phyloP scores from a whole-genome alignment of 2,888 invertebrate species.

The Drosophila affinis region DNA sequence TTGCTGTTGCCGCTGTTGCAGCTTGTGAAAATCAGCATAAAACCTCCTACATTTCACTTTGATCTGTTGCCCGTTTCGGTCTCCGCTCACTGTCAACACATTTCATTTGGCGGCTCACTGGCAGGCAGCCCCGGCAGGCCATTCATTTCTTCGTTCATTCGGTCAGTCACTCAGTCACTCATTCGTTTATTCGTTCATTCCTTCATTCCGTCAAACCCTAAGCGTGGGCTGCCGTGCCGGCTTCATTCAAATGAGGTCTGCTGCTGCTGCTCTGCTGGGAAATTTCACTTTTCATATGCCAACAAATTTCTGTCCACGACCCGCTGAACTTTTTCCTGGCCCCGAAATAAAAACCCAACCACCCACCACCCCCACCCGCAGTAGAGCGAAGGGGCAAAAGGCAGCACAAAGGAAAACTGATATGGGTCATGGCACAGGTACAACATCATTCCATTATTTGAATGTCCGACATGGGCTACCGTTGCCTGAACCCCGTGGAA shows the following conservation, averaged over 20 bases:
- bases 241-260: slow-evolving; percentile 56
- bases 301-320: slow-evolving; percentile 47
- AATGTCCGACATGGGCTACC: slow-evolving; percentile 74
- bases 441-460: slow-evolving; percentile 69
- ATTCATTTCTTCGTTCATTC: slow-evolving; percentile 48
- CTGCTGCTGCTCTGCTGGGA: slow-evolving; percentile 2
- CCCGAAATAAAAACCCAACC: slow-evolving; percentile 2
- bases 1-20: not conserved
- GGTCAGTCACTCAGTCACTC: slow-evolving; percentile 52
- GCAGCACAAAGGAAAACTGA: slow-evolving; percentile 41
- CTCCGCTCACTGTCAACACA: slow-evolving; percentile 69
- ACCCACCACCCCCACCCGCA: too few species aligned
- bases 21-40: slow-evolving; percentile 63
- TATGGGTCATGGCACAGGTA: slow-evolving; percentile 66
- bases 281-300: slow-evolving; percentile 69
- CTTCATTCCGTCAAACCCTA: slow-evolving; percentile 33
- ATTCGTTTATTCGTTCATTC: slow-evolving; percentile 18
- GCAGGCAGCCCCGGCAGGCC: slow-evolving; percentile 40
- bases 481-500: slow-evolving; percentile 46
- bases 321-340: slow-evolving; percentile 60
- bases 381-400: not conserved
- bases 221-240: slow-evolving; percentile 53
- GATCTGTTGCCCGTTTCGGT: slow-evolving; percentile 14
- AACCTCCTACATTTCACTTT: slow-evolving; percentile 54
- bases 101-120: slow-evolving; percentile 52